Percentiles rank a stretch among this genome's conserved stretches.
These are phyloP conservation scores for Sinonovacula constricta DNA, from an alignment of 1,140 invertebrate species.

Conservation along the genomic window DNA sequence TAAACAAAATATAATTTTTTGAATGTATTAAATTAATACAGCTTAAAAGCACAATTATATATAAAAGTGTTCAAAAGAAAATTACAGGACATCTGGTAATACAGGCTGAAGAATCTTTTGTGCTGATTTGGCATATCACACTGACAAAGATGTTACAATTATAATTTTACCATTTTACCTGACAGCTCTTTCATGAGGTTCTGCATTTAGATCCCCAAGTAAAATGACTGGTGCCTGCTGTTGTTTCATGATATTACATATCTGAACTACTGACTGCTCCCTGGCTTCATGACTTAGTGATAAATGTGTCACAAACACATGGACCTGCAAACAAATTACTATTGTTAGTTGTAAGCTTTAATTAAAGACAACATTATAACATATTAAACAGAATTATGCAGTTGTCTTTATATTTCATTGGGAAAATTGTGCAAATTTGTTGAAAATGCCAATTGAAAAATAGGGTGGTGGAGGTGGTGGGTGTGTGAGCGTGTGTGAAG, in stretches of 20 bases:
- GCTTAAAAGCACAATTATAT: too few relatives aligned
- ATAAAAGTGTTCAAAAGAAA: not conserved
- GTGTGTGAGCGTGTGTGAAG: too few relatives aligned
- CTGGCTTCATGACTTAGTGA: constrained; percentile 67
- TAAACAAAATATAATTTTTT: not conserved
- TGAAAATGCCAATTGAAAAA: too few relatives aligned
- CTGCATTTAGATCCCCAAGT: constrained; percentile 66
- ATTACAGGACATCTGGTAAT: not conserved
- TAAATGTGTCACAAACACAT: constrained; percentile 63
- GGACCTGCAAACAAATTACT: too few relatives aligned
- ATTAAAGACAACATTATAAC: too few relatives aligned
- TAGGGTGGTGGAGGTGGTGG: too few relatives aligned
- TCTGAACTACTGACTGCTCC: constrained; percentile 59
- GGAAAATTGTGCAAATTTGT: too few relatives aligned
- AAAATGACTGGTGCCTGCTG: constrained; percentile 58
- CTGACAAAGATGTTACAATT: not conserved
- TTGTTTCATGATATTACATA: constrained; percentile 52
- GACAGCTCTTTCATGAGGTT: constrained; percentile 60
- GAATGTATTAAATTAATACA: not conserved
- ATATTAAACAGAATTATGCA: too few relatives aligned
- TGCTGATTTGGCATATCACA: not conserved
- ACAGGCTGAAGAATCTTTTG: not conserved
- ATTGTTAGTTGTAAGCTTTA: too few relatives aligned
- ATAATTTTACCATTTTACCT: constrained; percentile 35
- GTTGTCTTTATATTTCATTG: too few relatives aligned